These are phyloP conservation scores for Bradypodion pumilum DNA, from an alignment of 2,797 vertebrate species.

Conservation along the genomic window DNA sequence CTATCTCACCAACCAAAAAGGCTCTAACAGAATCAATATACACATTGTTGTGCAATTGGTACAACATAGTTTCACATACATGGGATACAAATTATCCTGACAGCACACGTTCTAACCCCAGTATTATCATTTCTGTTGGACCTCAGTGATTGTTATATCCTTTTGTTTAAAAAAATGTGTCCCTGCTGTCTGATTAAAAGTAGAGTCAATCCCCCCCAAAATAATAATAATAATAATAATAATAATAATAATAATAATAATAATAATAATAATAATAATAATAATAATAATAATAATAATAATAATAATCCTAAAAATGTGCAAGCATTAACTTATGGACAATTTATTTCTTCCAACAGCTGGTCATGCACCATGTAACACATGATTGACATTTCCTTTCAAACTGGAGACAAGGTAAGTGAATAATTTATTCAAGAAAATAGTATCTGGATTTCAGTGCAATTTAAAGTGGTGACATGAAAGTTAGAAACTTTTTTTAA, in stretches of 20 bases:
- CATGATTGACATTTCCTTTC: constrained; percentile 19
- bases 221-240: too few species aligned
- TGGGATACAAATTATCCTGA: background rate
- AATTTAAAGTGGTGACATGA: background rate
- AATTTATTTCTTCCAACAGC: background rate
- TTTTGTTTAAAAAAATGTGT: background rate
- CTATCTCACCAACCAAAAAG: too few species aligned
- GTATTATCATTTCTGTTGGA: background rate
- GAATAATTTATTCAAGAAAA: constrained; percentile 5
- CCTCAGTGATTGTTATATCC: background rate
- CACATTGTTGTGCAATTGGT: background rate
- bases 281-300: too few species aligned
- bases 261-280: too few species aligned
- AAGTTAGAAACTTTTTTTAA: background rate
- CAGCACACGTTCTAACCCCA: background rate
- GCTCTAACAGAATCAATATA: too few species aligned
- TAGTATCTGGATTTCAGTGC: background rate
- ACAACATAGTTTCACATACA: background rate
- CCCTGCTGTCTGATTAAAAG: constrained; percentile 7
- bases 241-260: too few species aligned
- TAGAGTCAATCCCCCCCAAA: background rate
- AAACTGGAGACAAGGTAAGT: constrained; percentile 18
- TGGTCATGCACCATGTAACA: background rate
- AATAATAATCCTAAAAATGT: background rate
- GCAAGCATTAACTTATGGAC: constrained; percentile 8